Percentiles rank a stretch among this genome's conserved stretches.
Evolutionary conservation across 2,797 vertebrate genomes (phyloP).

Genomic region (Phataginus tetradactyla): DNA sequence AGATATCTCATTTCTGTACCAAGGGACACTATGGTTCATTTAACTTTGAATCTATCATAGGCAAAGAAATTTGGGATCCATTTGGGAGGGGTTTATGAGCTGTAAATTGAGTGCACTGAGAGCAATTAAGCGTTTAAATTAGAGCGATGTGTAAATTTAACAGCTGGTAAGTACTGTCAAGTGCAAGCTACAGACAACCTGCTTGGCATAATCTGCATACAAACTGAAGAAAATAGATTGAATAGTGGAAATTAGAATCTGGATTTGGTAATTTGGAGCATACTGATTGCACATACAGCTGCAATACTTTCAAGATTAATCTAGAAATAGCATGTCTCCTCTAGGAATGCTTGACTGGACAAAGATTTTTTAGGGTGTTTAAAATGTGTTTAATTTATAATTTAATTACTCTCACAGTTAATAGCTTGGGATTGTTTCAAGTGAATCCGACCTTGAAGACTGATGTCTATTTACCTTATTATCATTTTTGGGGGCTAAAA

Average conservation of each 20-base stretch:
- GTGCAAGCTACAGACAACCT: conserved; percentile 60
- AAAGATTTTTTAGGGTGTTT: conserved; percentile 53
- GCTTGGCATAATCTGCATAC: conserved; percentile 62
- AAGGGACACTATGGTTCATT: conserved; percentile 49
- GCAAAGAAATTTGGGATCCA: conserved; percentile 40
- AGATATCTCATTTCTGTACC: conserved; percentile 55
- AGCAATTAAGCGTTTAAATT: conserved; percentile 74
- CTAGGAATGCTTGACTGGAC: conserved; percentile 51
- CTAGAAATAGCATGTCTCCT: conserved; percentile 4
- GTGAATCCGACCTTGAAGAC: conserved; percentile 60
- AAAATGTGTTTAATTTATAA: conserved; percentile 49
- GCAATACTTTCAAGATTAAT: conserved; percentile 19
- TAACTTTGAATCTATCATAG: conserved; percentile 52
- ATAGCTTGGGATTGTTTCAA: conserved; percentile 48
- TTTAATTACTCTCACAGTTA: conserved; percentile 52
- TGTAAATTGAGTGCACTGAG: conserved; percentile 57
- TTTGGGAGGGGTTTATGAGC: conserved; percentile 58
- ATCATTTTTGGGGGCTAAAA: conserved; percentile 37
- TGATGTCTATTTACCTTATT: conserved; percentile 37
- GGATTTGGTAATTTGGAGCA: conserved; percentile 53
- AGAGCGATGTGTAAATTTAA: conserved; percentile 63
- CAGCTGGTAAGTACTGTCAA: conserved; percentile 71
- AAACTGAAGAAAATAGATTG: conserved; percentile 60
- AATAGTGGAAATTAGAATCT: not conserved
- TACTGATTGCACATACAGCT: conserved; percentile 51